Evolutionary conservation across 2,797 vertebrate genomes (phyloP).

Genomic region (Dallia pectoralis): DNA sequence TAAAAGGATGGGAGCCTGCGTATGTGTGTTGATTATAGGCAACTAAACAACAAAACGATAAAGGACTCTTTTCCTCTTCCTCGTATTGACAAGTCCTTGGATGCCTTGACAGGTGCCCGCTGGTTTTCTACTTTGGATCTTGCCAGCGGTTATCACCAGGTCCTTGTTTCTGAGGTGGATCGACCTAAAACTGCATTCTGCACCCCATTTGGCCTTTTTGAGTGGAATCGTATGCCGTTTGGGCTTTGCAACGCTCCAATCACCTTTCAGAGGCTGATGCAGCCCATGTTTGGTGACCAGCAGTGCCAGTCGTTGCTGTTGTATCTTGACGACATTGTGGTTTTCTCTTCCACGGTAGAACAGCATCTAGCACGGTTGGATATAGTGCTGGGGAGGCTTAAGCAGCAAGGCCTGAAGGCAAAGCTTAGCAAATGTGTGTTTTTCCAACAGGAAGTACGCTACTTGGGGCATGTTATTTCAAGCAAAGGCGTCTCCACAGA

Average conservation of each 20-base stretch:
- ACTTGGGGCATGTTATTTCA: too few relatives aligned
- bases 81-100: background rate
- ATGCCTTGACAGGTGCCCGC: background rate
- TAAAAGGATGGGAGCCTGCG: constrained; percentile 14
- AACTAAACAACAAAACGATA: background rate
- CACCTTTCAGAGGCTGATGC: constrained; percentile 1
- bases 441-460: too few relatives aligned
- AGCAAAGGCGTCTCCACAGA: too few relatives aligned
- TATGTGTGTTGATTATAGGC: too few relatives aligned
- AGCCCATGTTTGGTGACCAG: constrained; percentile 27
- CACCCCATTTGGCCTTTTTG: background rate
- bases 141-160: constrained; percentile 12
- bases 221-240: constrained; percentile 15
- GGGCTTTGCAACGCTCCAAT: background rate
- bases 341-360: too few relatives aligned
- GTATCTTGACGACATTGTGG: background rate
- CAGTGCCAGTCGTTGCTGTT: constrained; percentile 8
- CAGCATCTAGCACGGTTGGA: constrained; percentile 11
- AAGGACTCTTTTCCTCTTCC: background rate
- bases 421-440: too few relatives aligned
- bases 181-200: background rate
- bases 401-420: constrained; percentile 3
- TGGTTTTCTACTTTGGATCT: constrained; percentile 8
- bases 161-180: background rate
- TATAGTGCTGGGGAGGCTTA: background rate